Evolutionary conservation across 2,797 vertebrate genomes (phyloP).

Genomic region (Muraenolepis orangiensis): DNA sequence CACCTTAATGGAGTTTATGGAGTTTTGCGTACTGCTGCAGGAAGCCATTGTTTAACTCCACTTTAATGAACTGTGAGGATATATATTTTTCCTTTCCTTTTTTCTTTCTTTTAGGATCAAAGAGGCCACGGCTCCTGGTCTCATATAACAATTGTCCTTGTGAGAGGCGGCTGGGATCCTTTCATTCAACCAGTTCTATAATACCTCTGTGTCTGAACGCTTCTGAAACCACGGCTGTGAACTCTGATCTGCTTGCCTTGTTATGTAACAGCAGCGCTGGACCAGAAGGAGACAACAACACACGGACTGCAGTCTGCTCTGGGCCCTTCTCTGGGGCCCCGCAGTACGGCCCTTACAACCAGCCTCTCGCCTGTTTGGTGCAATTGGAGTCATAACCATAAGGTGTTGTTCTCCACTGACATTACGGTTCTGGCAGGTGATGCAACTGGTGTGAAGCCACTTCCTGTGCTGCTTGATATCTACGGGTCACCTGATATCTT

Average conservation of each 20-base stretch:
- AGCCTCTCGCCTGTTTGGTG: background rate
- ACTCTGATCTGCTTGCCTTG: conserved; percentile 36
- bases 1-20: background rate
- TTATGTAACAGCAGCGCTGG: conserved; percentile 18
- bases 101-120: conserved; percentile 39
- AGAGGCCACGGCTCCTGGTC: conserved; percentile 21
- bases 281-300: background rate
- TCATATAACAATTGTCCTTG: conserved; percentile 49
- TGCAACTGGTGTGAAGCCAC: background rate
- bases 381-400: background rate
- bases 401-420: background rate
- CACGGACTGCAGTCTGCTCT: background rate
- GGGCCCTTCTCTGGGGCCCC: no score
- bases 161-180: conserved; percentile 14
- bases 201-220: conserved; percentile 32
- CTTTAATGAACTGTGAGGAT: conserved; percentile 21
- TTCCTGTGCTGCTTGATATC: background rate
- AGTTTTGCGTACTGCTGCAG: background rate
- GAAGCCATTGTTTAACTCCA: conserved; percentile 15
- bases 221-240: conserved; percentile 22
- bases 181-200: conserved; percentile 32
- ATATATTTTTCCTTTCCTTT: background rate
- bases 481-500: background rate
- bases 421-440: background rate
- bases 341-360: no score